phyloP scores from a whole-genome alignment of 2,113 vertebrate species.

The Indicator maculatus region DNA sequence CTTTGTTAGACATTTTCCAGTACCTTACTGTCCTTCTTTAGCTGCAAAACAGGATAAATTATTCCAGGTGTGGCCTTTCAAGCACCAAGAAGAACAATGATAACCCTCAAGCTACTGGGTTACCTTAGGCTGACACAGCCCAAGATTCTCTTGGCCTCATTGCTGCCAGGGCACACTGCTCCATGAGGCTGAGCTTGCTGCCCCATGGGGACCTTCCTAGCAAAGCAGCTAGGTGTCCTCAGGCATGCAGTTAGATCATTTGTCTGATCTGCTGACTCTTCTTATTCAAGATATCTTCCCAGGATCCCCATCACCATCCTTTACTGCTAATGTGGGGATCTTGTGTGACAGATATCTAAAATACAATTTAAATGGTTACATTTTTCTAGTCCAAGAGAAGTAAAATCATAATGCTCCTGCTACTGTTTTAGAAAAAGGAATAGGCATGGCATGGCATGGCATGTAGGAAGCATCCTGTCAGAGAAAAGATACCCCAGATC shows the following conservation, averaged over 20 bases:
- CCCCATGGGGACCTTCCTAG: neutral
- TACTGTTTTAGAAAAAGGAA: neutral
- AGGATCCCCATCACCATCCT: neutral
- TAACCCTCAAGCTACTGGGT: neutral
- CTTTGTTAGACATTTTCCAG: neutral
- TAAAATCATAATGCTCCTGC: neutral
- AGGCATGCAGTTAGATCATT: neutral
- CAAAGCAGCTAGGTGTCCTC: neutral
- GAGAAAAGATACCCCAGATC: neutral
- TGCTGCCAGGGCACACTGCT: neutral
- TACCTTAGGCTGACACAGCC: neutral
- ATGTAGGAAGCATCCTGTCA: neutral
- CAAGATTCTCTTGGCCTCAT: rapidly evolving
- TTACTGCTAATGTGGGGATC: neutral
- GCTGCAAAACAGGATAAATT: neutral
- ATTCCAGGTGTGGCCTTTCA: neutral
- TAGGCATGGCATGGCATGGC: neutral
- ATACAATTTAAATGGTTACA: neutral
- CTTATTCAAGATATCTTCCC: neutral
- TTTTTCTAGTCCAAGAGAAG: neutral
- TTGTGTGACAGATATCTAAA: neutral
- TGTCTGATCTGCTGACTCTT: neutral
- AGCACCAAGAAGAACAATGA: neutral
- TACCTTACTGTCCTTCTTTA: neutral
- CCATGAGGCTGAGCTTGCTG: neutral